Conservation (phyloP, 2,113 vertebrate species). For the Passer domesticus region DNA sequence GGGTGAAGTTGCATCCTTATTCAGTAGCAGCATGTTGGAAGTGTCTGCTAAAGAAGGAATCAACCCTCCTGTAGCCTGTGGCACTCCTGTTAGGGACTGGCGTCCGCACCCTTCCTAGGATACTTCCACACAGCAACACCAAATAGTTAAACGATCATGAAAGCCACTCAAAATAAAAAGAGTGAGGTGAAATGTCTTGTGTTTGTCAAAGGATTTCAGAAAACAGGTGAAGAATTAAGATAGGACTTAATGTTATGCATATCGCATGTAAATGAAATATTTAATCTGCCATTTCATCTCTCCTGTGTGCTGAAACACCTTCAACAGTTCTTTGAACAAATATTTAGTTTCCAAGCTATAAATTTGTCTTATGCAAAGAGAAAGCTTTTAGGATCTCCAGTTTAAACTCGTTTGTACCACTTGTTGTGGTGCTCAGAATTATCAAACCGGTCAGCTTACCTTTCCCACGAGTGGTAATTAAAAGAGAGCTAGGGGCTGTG, state of each 20-base stretch:
- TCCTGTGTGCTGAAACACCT: slow-evolving; percentile 37
- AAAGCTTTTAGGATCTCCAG: slow-evolving; percentile 61
- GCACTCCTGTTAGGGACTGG: neutral
- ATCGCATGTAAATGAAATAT: slow-evolving; percentile 42
- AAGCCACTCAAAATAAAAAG: neutral
- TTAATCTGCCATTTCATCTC: slow-evolving; percentile 52
- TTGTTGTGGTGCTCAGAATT: slow-evolving; percentile 30
- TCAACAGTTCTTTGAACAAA: slow-evolving; percentile 62
- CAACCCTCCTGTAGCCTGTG: neutral
- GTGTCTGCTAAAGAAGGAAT: neutral
- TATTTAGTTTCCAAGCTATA: slow-evolving; percentile 65
- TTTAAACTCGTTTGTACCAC: slow-evolving; percentile 57
- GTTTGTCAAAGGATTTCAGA: slow-evolving; percentile 52
- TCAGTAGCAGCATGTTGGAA: neutral
- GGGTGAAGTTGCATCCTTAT: neutral
- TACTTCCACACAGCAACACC: neutral
- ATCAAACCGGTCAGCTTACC: slow-evolving; percentile 56
- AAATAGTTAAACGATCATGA: neutral
- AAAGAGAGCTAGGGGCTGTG: neutral
- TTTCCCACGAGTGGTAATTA: slow-evolving; percentile 57
- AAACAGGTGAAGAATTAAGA: slow-evolving; percentile 48
- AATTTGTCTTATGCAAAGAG: slow-evolving; percentile 65
- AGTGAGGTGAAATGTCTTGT: neutral
- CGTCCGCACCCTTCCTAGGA: neutral
- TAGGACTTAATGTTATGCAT: neutral